Percentiles rank a stretch among this genome's conserved stretches.
phyloP scores from a whole-genome alignment of 2,113 vertebrate species.

The Oriolus oriolus region DNA sequence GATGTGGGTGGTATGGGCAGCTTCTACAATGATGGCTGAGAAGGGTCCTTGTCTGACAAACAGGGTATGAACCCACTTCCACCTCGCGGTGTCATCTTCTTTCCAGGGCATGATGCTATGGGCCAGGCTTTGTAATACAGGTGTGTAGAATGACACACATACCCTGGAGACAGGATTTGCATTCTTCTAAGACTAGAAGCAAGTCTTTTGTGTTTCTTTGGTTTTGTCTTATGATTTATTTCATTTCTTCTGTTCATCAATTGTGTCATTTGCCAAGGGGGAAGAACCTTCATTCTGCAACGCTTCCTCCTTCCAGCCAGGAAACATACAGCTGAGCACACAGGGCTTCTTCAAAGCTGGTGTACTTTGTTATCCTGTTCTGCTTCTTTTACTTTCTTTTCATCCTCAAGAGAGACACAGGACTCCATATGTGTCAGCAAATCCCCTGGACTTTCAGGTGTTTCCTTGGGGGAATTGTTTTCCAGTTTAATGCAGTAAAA shows the following conservation, averaged over 20 bases:
- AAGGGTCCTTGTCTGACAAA: neutral
- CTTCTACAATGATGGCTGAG: neutral
- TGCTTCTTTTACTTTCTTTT: neutral
- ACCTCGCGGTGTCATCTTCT: neutral
- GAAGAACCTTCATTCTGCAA: neutral
- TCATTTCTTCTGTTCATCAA: neutral
- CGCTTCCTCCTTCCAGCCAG: neutral
- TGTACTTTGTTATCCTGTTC: neutral
- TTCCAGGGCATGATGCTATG: neutral
- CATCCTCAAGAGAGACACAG: neutral
- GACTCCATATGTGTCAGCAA: neutral
- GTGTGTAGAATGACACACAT: neutral
- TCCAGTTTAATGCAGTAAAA: neutral
- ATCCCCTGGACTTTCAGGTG: neutral
- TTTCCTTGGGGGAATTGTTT: neutral
- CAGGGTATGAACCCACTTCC: neutral
- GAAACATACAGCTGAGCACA: neutral
- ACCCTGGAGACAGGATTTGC: neutral
- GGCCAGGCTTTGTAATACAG: neutral
- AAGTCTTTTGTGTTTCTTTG: neutral
- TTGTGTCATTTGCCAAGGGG: neutral
- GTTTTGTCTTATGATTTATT: conserved; percentile 6
- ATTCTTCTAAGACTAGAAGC: conserved; percentile 3
- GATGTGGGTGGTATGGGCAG: neutral
- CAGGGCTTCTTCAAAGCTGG: neutral